Base-by-base conservation (phyloP, 2,113 vertebrate species). In the Pantherophis guttatus region DNA sequence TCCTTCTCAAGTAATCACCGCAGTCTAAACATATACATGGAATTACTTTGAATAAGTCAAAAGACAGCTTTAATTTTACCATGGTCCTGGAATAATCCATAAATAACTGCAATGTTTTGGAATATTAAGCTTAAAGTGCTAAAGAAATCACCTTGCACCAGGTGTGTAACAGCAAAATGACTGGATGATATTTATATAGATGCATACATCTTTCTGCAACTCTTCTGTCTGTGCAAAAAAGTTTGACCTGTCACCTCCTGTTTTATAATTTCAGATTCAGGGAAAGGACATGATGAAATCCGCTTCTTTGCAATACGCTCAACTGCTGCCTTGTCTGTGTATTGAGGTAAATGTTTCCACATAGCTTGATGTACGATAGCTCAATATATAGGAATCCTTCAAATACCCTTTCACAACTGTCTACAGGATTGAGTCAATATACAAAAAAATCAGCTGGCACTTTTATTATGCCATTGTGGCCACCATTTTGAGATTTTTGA, bases 311-410 rank as follows among this genome's bases (percentile, higher is more conserved):
- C 94, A 81, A 0, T 99, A 98, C 94, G 91, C 97, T 39, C 96
- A 97, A 94, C 97, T 97, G 39, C 92, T 98, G 33, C 98, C 98
- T 50, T 99, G 98, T 94, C 98, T 99, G 53, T 99, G 98, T 93
- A 98, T 99, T 59, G 98, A 99, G 98, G 98, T 99, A 98, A 97
- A 65, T 17, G 15, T 87, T 24, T 65, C 50, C 94, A 55, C 4
- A 6, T 93, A 53, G 93, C 89, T 92, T 44, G 3, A 53, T 90
- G 39, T 65, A 89, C 50, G 29, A 91, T 6, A n/a, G n/a, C 90
- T 26, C 86, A 86, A 93, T 95, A 91, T n/a, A 24, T 65, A 54
- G 65, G 85, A 86, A 6, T 5, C 92, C 53, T 89, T 7, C 33
- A 58, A 89, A 44, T 2, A 5, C 17, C 33, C n/a, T 8, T 59